Percentiles rank a stretch among this genome's conserved stretches.
These are phyloP conservation scores for Tokudaia tokunoshimensis DNA, from an alignment of 2,797 vertebrate genomes.

Conservation along the genomic window DNA sequence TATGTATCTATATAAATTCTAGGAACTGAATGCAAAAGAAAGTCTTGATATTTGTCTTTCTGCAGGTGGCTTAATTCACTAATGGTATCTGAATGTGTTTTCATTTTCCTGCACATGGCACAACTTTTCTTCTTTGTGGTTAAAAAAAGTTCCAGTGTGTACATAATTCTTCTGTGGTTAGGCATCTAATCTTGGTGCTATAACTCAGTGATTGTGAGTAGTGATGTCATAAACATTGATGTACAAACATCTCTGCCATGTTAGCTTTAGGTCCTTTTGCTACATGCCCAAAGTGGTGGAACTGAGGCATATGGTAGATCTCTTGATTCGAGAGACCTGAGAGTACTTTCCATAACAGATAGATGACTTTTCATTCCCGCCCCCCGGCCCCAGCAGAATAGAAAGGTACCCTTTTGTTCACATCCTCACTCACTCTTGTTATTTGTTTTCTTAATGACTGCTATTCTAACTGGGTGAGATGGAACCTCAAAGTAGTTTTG, in stretches of 20 bases:
- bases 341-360: not conserved
- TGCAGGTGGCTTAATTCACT: not conserved
- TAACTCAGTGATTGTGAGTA: not conserved
- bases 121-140: not conserved
- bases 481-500: not conserved
- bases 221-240: not conserved
- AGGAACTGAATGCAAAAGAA: not conserved
- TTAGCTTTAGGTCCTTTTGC: not conserved
- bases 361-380: not conserved
- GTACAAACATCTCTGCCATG: not conserved
- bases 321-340: not conserved
- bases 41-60: not conserved
- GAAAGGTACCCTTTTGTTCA: not conserved
- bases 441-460: not conserved
- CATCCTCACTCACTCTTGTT: not conserved
- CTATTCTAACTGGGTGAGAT: not conserved
- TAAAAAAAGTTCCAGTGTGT: not conserved
- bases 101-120: not conserved
- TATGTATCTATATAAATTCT: not conserved
- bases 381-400: not conserved
- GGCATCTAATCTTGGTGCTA: not conserved
- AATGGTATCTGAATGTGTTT: not conserved
- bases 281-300: too few species aligned
- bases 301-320: too few species aligned
- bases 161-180: not conserved